A percentile compares a stretch with the other conserved stretches of the same genome.
Conservation (phyloP, 2,888 invertebrate genomes). For the Elmis aenea region DNA sequence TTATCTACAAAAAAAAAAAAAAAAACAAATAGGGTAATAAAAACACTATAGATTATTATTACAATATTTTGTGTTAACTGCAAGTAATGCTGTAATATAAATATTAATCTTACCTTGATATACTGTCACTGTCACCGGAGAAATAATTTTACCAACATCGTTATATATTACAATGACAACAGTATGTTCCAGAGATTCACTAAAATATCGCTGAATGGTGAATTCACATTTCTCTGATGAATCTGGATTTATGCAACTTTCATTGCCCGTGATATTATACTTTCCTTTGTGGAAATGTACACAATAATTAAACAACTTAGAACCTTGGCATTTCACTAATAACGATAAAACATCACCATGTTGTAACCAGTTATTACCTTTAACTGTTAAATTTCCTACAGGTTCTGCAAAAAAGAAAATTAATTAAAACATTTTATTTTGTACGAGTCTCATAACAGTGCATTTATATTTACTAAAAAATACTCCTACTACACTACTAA, state of each 20-base stretch:
- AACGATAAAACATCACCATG: conserved; percentile 73
- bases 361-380: conserved; percentile 76
- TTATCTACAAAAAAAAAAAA: conserved; percentile 5
- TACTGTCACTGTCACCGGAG: conserved; percentile 71
- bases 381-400: conserved; percentile 62
- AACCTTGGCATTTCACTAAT: conserved; percentile 68
- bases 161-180: conserved; percentile 75
- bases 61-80: too few species aligned
- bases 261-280: conserved; percentile 71
- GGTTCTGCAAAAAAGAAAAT: conserved; percentile 56
- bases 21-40: too few species aligned
- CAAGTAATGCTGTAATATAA: too few species aligned
- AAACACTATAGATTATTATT: too few species aligned
- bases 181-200: conserved; percentile 65
- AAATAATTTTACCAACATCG: conserved; percentile 64
- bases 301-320: conserved; percentile 69
- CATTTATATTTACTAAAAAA: background rate
- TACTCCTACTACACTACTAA: background rate
- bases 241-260: conserved; percentile 55
- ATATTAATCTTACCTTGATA: conserved; percentile 66
- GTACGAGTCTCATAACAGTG: background rate
- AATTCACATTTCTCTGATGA: conserved; percentile 54
- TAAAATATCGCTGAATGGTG: conserved; percentile 61
- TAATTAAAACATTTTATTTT: background rate
- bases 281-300: conserved; percentile 57